A percentile compares a stretch with the other conserved stretches of the same genome.
phyloP scores from a whole-genome alignment of 2,113 vertebrate species.

The Megaceryle torquata region DNA sequence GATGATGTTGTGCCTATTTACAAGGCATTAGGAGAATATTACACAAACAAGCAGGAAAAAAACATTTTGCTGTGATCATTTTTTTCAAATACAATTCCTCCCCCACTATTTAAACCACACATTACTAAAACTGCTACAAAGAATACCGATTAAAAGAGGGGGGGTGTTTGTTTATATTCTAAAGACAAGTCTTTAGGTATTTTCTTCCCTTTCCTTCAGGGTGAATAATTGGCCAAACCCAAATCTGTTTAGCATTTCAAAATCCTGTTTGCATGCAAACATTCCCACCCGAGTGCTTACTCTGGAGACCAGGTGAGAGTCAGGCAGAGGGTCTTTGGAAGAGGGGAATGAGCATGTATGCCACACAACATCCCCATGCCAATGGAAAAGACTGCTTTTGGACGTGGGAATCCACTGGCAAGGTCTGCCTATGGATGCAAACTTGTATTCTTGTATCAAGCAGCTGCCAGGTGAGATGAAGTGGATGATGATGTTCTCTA shows the following conservation, averaged over 20 bases:
- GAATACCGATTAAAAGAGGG: neutral
- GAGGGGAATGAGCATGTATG: neutral
- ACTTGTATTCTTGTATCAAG: neutral
- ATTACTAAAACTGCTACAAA: neutral
- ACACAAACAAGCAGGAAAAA: slow-evolving; percentile 44
- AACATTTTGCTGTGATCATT: neutral
- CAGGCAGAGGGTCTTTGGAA: neutral
- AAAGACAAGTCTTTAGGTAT: neutral
- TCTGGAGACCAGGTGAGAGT: neutral
- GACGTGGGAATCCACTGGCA: neutral
- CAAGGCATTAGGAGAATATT: slow-evolving; percentile 62
- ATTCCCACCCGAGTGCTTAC: neutral
- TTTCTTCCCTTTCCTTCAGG: neutral
- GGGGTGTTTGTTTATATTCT: neutral
- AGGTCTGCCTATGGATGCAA: neutral
- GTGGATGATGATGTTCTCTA: neutral
- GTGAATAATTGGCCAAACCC: neutral
- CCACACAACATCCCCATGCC: neutral
- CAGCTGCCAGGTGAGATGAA: neutral
- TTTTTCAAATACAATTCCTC: neutral
- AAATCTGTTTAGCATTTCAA: neutral
- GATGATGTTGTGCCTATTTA: slow-evolving; percentile 33
- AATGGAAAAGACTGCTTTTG: neutral
- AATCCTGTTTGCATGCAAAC: neutral
- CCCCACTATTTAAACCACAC: neutral